Base-by-base conservation (phyloP, 2,888 invertebrate genomes). In the Eupithecia subumbrata region DNA sequence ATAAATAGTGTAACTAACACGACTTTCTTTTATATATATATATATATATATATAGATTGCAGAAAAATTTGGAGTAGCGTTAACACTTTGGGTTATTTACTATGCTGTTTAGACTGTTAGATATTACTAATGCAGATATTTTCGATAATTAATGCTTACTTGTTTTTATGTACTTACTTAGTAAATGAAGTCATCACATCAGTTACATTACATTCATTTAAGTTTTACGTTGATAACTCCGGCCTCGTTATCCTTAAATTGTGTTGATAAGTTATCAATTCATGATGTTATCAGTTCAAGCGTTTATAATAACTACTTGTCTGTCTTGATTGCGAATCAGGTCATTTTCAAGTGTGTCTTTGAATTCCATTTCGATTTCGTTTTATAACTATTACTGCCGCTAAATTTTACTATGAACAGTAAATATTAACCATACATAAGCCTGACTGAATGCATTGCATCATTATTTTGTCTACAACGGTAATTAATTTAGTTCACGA, bases 291-390 rank as follows among this genome's bases (percentile, higher is more conserved):
- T 25, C 25, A 56, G 56, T 56, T 52, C 56, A 22, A 22, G n/a
- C 56, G 37, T 37, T 37, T 66, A 16, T 63, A 8, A 64, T 64
- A 66, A 18, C 37, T 9, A 25, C 37, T 68, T 79, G 75, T 80
- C 78, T 76, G 70, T 69, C 77, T 76, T 76, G 83, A 86, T 86
- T 86, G 80, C 81, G 78, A 90, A 89, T 83, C 87, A 82, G 88
- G 91, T 87, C 87, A 87, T 76, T 82, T 81, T 84, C 84, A 67
- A 76, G 34, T 85, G 81, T 81, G 81, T 80, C 67, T 74, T 34
- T 1, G 18, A 37, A 37, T 66, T 37, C 18, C 3, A 66, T 34
- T 64, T 64, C 5, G 14, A 34, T 30, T 64, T 64, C 5, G 9
- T 64, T 60, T 60, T 60, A 5, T 0, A 60, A 60, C 25, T 12